phyloP scores from a whole-genome alignment of 1,140 invertebrate genomes.

The Epicauta chinensis region DNA sequence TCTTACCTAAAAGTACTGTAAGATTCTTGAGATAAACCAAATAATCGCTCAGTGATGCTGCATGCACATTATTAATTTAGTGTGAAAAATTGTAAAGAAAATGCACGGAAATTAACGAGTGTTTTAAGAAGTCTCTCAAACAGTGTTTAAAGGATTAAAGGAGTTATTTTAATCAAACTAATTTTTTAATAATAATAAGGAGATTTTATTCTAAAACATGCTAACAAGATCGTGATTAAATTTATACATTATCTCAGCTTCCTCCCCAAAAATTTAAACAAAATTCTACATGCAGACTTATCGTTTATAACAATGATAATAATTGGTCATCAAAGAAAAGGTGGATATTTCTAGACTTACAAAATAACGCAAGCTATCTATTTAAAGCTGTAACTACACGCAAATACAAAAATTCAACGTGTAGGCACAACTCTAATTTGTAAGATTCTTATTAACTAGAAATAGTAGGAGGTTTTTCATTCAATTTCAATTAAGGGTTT shows the following conservation, averaged over 20 bases:
- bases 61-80: conserved; percentile 46
- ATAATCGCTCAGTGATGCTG: conserved; percentile 68
- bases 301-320: conserved; percentile 10
- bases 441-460: too few species aligned
- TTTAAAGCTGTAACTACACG: too few species aligned
- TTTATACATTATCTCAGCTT: conserved; percentile 1
- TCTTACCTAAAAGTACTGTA: conserved; percentile 63
- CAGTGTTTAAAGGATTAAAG: conserved; percentile 5
- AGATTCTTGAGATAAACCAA: conserved; percentile 65
- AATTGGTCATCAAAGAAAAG: background rate
- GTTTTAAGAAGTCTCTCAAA: background rate
- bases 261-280: too few species aligned
- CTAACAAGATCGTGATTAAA: conserved; percentile 21
- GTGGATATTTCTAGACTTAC: background rate
- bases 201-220: conserved; percentile 22
- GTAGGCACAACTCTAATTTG: too few species aligned
- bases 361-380: background rate
- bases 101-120: conserved; percentile 1
- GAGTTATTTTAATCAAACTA: conserved; percentile 15
- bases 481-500: conserved; percentile 34
- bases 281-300: conserved; percentile 12
- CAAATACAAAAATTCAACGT: too few species aligned
- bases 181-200: conserved; percentile 10
- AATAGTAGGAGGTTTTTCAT: background rate
- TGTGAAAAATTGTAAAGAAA: conserved; percentile 13